phyloP scores from a whole-genome alignment of 2,113 vertebrate genomes.

The Pomatorhinus ruficollis region DNA sequence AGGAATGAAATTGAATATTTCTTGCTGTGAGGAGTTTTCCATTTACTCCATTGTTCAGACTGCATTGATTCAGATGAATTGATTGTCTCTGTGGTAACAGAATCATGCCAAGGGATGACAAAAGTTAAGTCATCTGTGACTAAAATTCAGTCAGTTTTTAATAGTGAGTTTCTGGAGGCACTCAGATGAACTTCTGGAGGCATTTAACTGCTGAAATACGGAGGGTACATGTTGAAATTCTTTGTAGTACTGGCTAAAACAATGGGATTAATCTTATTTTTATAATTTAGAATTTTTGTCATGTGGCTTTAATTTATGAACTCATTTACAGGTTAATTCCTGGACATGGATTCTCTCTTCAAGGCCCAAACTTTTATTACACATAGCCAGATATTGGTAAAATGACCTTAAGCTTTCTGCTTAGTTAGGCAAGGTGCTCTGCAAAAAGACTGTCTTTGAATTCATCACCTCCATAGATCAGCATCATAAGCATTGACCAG shows the following conservation, averaged over 20 bases:
- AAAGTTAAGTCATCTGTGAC: constrained; percentile 6
- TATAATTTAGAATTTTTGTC: neutral
- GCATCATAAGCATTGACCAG: neutral
- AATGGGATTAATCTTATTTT: neutral
- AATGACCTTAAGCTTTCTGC: neutral
- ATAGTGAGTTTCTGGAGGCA: neutral
- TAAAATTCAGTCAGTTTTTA: neutral
- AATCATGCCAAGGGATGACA: neutral
- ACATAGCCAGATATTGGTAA: neutral
- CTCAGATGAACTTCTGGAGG: neutral
- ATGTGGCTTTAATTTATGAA: neutral
- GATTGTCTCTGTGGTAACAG: constrained; percentile 12
- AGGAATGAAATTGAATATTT: constrained; percentile 35
- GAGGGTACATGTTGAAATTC: neutral
- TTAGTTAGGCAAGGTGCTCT: neutral
- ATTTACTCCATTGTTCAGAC: constrained; percentile 19
- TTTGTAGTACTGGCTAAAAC: neutral
- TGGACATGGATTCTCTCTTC: neutral
- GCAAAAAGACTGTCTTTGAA: neutral
- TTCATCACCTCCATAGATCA: neutral
- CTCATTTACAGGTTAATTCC: neutral
- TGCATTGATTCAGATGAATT: constrained; percentile 15
- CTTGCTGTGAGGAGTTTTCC: constrained; percentile 31
- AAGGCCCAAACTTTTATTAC: neutral
- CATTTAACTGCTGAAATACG: neutral